A percentile compares a stretch with the other conserved stretches of the same genome.
phyloP scores from a whole-genome alignment of 2,797 vertebrate genomes.

The Pseudochirops cupreus region DNA sequence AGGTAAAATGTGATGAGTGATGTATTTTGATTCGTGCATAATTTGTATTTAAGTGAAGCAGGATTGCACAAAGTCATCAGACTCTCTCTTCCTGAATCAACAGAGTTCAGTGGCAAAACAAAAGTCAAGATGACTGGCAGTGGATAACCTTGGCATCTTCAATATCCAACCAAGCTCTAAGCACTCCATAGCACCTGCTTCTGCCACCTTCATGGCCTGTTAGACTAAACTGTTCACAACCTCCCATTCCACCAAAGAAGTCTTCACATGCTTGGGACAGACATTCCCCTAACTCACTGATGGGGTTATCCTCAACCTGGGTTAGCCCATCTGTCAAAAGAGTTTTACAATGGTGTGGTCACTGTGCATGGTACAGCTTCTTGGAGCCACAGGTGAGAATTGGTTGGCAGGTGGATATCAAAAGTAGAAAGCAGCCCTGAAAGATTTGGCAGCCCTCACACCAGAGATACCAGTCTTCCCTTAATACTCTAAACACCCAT shows the following conservation, averaged over 20 bases:
- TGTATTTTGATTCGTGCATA: not conserved
- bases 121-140: not conserved
- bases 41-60: not conserved
- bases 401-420: not conserved
- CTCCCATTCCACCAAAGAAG: not conserved
- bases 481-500: not conserved
- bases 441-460: not conserved
- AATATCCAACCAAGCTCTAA: not conserved
- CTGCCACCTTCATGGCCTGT: not conserved
- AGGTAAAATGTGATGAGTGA: not conserved
- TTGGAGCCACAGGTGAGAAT: not conserved
- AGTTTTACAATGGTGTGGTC: not conserved
- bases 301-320: not conserved
- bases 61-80: not conserved
- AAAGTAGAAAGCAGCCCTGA: not conserved
- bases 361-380: not conserved
- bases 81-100: not conserved
- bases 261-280: not conserved
- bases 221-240: not conserved
- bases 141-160: not conserved
- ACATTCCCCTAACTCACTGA: not conserved
- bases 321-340: not conserved
- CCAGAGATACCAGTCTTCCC: not conserved
- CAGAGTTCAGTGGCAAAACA: not conserved
- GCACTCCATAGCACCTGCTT: not conserved